phyloP scores from a whole-genome alignment of 2,797 vertebrate species.

The Gobio occitaniae region DNA sequence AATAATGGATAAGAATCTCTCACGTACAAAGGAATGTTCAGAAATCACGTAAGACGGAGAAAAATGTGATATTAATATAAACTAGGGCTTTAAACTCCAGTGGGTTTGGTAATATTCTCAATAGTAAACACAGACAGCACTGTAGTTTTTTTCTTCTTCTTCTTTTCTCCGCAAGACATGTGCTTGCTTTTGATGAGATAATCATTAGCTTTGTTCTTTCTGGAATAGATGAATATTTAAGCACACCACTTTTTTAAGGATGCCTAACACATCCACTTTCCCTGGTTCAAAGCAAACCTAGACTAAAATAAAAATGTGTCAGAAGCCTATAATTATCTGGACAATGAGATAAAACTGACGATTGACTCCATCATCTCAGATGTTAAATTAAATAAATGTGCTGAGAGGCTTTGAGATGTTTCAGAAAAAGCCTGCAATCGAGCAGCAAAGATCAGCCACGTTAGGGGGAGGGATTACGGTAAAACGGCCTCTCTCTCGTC shows the following conservation, averaged over 20 bases:
- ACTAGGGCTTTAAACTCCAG: slow-evolving; percentile 17
- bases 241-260: neutral
- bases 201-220: slow-evolving; percentile 31
- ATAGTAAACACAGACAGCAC: slow-evolving; percentile 21
- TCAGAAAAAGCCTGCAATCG: slow-evolving; percentile 16
- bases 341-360: slow-evolving; percentile 33
- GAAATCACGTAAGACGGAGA: neutral
- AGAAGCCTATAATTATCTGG: slow-evolving; percentile 27
- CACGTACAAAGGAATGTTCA: neutral
- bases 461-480: slow-evolving; percentile 45
- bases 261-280: slow-evolving; percentile 10
- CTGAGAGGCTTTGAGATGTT: slow-evolving; percentile 31
- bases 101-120: slow-evolving; percentile 9
- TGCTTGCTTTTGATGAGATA: slow-evolving; percentile 30
- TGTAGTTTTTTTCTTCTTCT: neutral
- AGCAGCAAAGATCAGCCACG: slow-evolving; percentile 47
- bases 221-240: slow-evolving; percentile 16
- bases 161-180: neutral
- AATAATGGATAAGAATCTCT: slow-evolving; percentile 22
- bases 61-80: slow-evolving; percentile 28
- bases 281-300: slow-evolving; percentile 10
- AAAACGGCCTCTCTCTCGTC: slow-evolving; percentile 45
- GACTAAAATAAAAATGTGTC: slow-evolving; percentile 21
- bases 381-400: slow-evolving; percentile 55
- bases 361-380: slow-evolving; percentile 37